Percentiles rank a stretch among this genome's conserved stretches.
These are phyloP conservation scores for Chymomyza caudatula DNA, from an alignment of 2,888 invertebrate species.

Conservation along the genomic window DNA sequence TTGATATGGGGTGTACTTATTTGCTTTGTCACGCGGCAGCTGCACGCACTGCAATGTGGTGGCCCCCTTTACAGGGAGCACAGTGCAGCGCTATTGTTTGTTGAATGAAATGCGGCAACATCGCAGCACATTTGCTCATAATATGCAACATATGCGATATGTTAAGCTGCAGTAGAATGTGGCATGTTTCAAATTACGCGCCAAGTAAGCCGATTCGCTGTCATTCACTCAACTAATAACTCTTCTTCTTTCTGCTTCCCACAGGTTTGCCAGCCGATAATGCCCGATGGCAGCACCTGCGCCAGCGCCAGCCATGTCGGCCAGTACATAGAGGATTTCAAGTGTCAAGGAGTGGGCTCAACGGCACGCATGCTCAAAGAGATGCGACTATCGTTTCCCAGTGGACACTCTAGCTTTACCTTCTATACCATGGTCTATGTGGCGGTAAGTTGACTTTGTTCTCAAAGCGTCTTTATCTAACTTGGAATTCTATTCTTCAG, in stretches of 20 bases:
- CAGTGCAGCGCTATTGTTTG: constrained; percentile 61
- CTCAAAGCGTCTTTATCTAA: constrained; percentile 11
- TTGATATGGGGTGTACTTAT: constrained; percentile 12
- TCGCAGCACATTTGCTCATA: constrained; percentile 43
- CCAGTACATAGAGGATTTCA: constrained; percentile 86
- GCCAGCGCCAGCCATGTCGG: constrained; percentile 80
- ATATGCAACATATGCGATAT: not conserved
- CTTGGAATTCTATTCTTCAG: constrained; percentile 78
- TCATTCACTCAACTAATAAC: not conserved
- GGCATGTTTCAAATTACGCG: not conserved
- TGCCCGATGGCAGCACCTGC: constrained; percentile 72
- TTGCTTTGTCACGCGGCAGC: constrained; percentile 10
- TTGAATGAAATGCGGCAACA: constrained; percentile 57
- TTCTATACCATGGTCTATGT: constrained; percentile 92
- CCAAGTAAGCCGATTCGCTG: not conserved
- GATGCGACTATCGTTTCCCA: constrained; percentile 92
- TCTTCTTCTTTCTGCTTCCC: not conserved
- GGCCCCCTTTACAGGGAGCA: constrained; percentile 12
- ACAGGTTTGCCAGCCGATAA: constrained; percentile 58
- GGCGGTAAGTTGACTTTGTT: constrained; percentile 82
- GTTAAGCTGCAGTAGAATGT: not conserved
- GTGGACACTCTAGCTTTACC: constrained; percentile 94
- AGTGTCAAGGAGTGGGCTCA: constrained; percentile 80
- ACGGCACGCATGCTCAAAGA: constrained; percentile 83
- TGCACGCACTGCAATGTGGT: not conserved